phyloP scores from a whole-genome alignment of 2,113 vertebrate genomes.

The Callocephalon fimbriatum region DNA sequence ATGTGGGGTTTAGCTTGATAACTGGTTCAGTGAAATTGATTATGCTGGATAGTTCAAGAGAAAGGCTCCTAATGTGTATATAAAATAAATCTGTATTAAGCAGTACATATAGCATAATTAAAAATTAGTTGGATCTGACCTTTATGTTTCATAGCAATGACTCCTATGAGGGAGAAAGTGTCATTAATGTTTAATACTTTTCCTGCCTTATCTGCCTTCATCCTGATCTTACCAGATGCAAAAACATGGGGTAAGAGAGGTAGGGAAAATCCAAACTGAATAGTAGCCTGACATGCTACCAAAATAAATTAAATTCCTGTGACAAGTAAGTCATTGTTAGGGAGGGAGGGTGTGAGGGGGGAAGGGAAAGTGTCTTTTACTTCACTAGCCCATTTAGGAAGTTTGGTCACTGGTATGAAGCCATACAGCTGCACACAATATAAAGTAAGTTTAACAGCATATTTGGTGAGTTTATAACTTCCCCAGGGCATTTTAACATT shows the following conservation, averaged over 20 bases:
- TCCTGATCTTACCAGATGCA: not conserved
- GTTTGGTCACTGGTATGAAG: conserved; percentile 80
- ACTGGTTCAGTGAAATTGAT: not conserved
- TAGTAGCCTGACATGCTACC: conserved; percentile 55
- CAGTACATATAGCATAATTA: not conserved
- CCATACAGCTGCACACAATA: conserved; percentile 85
- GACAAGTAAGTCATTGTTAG: conserved; percentile 80
- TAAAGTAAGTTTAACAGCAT: conserved; percentile 83
- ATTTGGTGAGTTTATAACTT: conserved; percentile 84
- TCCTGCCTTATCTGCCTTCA: not conserved
- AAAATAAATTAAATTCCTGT: conserved; percentile 71
- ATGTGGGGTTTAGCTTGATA: not conserved
- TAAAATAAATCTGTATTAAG: not conserved
- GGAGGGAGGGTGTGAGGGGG: conserved; percentile 43
- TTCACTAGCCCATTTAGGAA: conserved; percentile 73
- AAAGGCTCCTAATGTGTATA: not conserved
- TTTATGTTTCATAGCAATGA: not conserved
- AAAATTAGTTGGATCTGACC: not conserved
- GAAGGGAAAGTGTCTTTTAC: conserved; percentile 61
- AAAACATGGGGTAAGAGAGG: not conserved
- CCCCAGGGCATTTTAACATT: conserved; percentile 84
- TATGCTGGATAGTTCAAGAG: not conserved
- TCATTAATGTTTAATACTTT: not conserved
- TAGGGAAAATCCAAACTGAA: conserved; percentile 60
- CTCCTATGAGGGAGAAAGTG: not conserved